These are phyloP conservation scores for Tympanoctomys barrerae DNA, from an alignment of 2,797 vertebrate species.

Conservation along the genomic window DNA sequence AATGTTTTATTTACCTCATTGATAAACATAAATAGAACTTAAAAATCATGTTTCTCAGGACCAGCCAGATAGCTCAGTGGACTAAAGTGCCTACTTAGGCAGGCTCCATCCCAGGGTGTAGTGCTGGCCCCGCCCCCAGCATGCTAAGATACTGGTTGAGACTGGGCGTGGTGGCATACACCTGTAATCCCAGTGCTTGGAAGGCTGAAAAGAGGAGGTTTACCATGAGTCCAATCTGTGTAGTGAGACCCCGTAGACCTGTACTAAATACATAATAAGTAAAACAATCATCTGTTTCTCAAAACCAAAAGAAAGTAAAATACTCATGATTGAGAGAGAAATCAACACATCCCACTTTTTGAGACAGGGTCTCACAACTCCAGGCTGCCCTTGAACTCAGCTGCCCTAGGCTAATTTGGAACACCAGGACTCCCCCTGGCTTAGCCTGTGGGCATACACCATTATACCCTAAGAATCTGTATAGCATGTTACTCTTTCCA, in stretches of 20 bases:
- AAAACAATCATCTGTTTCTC: not conserved
- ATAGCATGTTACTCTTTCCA: not conserved
- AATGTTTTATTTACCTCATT: not conserved
- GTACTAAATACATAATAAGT: too few species aligned
- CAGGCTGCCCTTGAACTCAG: not conserved
- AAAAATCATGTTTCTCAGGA: too few species aligned
- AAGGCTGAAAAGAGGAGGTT: too few species aligned
- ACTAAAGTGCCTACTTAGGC: too few species aligned
- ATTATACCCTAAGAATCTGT: not conserved
- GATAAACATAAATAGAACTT: not conserved
- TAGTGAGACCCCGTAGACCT: too few species aligned
- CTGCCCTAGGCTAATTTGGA: not conserved
- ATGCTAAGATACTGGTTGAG: too few species aligned
- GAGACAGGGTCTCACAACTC: not conserved
- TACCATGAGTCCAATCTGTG: too few species aligned
- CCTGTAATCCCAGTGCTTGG: too few species aligned
- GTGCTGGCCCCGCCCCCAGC: too few species aligned
- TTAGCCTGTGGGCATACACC: not conserved
- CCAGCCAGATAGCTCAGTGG: too few species aligned
- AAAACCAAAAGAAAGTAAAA: not conserved
- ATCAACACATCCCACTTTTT: not conserved
- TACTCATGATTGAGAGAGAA: not conserved
- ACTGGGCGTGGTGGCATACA: too few species aligned
- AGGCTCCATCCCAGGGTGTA: too few species aligned
- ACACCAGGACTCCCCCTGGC: not conserved